Evolutionary conservation across 2,888 invertebrate genomes (phyloP), one percentile per base, ranked within the genome.

Genomic region (Cephus sareptanus): DNA sequence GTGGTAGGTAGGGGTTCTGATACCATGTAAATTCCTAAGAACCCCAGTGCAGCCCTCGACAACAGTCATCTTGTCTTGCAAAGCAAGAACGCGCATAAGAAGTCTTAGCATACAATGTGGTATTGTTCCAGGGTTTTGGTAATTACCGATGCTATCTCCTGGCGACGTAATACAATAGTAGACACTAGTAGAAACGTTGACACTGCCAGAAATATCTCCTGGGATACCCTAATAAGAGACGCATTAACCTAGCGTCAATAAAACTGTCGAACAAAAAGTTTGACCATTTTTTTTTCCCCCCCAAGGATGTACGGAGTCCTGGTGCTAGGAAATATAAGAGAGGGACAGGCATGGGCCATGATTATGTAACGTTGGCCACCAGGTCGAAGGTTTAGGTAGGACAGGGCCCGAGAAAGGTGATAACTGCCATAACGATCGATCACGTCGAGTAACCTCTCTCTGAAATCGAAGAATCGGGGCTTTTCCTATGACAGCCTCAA

Each of bases 391-490:
- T 13, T 34, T 34, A 13, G 71, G 31, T 4, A 70, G 71, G 78
- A 71, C 76, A 79, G 78, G 78, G 73, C 73, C n/a, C 34, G 35
- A 73, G 73, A 77, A 81, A 79, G 77, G 81, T 76, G 82, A 84
- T 82, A 85, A 84, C 85, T 86, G 83, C 86, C 87, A 89, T 89
- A 89, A 89, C 87, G 87, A 89, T 89, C 86, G 87, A 89, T 87
- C 87, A 85, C 84, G 76, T 70, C 78, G 77, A 35, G 80, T 77
- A 76, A 30, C 69, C 74, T 74, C 79, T 71, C 34, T 71, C 35
- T 74, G 74, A 81, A 77, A 77, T 77, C 77, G 77, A 77, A 77
- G 70, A 75, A 70, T 75, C 12, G 74, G 77, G 37, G 71, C 77
- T 75, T 75, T 77, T 34, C 77, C 34, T 31, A 71, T 34, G 71